Evolutionary conservation across 2,888 invertebrate species (phyloP).

Genomic region (Volucella bombylans): DNA sequence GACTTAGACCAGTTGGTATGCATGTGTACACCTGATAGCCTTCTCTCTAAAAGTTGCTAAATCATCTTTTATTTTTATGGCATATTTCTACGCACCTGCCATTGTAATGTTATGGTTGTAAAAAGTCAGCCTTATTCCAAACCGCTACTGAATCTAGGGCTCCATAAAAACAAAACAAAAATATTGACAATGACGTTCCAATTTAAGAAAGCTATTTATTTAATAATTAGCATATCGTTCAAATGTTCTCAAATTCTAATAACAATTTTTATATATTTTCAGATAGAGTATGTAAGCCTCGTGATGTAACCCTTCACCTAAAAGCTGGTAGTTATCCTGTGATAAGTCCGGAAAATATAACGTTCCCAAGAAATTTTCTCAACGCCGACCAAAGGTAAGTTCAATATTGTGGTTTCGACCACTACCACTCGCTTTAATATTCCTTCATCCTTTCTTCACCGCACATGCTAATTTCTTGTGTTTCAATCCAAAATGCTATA

Average conservation of each 20-base stretch:
- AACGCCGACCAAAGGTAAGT: constrained; percentile 82
- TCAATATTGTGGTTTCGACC: background rate
- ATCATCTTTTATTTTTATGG: too few relatives aligned
- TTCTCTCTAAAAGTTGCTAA: too few relatives aligned
- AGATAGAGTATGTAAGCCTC: constrained; percentile 85
- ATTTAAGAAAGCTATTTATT: background rate
- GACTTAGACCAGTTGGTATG: too few relatives aligned
- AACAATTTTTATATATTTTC: constrained; percentile 58
- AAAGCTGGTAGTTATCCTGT: constrained; percentile 93
- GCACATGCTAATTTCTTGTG: background rate
- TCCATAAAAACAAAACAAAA: too few relatives aligned
- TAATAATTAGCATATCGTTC: too few relatives aligned
- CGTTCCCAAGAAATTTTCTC: constrained; percentile 87
- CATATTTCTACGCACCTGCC: too few relatives aligned
- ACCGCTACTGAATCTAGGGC: too few relatives aligned
- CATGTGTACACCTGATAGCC: too few relatives aligned
- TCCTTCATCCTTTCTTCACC: background rate
- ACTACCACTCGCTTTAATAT: background rate
- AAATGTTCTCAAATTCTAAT: too few relatives aligned
- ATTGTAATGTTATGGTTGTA: too few relatives aligned
- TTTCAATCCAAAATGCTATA: background rate
- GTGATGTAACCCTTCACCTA: constrained; percentile 87
- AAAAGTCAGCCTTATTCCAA: too few relatives aligned
- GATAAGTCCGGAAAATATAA: constrained; percentile 90
- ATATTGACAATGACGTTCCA: too few relatives aligned